Conservation (phyloP, 2,888 invertebrate genomes). For the Patella pellucida region DNA sequence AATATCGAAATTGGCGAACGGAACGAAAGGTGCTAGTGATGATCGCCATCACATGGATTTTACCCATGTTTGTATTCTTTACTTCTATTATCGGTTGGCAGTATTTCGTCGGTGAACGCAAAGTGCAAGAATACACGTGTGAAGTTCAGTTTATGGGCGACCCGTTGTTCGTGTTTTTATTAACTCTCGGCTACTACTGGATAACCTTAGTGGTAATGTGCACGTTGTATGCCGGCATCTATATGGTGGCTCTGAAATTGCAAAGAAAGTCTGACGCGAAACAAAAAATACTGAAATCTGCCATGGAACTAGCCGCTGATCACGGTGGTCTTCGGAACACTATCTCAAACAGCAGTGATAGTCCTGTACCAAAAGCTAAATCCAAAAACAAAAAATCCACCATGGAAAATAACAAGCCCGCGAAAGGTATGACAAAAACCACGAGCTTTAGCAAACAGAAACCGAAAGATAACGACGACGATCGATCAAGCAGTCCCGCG, state of each 20-base stretch:
- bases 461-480: conserved; percentile 73
- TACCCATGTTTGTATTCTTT: conserved; percentile 95
- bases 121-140: conserved; percentile 89
- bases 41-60: conserved; percentile 96
- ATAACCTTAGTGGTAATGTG: conserved; percentile 95
- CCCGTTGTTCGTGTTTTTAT: conserved; percentile 95
- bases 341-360: conserved; percentile 26
- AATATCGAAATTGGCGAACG: conserved; percentile 96
- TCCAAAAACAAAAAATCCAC: conserved; percentile 26
- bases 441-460: conserved; percentile 42
- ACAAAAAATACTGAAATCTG: conserved; percentile 80
- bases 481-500: conserved; percentile 89
- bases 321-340: conserved; percentile 43
- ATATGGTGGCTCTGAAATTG: conserved; percentile 97
- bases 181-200: conserved; percentile 98
- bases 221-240: conserved; percentile 95
- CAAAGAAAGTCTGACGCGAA: conserved; percentile 97
- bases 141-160: conserved; percentile 98
- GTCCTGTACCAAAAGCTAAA: conserved; percentile 27
- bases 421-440: conserved; percentile 28
- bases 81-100: conserved; percentile 99
- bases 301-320: conserved; percentile 75
- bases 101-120: conserved; percentile 93
- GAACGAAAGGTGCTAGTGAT: conserved; percentile 91
- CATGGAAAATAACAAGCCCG: conserved; percentile 26